Evolutionary conservation across 1,140 invertebrate species (phyloP).

Genomic region (Araneus ventricosus): DNA sequence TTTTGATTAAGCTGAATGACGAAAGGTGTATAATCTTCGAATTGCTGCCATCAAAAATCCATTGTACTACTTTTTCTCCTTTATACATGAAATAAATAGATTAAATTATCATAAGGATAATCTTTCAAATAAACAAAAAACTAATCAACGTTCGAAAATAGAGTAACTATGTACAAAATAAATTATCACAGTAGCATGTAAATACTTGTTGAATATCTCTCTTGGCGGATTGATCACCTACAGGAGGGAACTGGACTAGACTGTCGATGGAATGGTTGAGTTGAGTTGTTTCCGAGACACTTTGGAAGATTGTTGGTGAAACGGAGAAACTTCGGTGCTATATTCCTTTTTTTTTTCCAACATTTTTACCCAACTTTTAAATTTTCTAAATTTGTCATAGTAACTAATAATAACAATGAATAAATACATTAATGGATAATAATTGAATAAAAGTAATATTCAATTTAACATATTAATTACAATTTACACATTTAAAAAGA

Average conservation of each 20-base stretch:
- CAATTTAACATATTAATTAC: too few species aligned
- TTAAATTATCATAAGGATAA: not conserved
- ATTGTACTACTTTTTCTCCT: not conserved
- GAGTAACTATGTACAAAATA: slow-evolving; percentile 29
- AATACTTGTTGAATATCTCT: not conserved
- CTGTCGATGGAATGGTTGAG: not conserved
- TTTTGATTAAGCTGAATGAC: too few species aligned
- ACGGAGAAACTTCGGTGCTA: not conserved
- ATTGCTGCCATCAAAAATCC: not conserved
- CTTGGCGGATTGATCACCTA: not conserved
- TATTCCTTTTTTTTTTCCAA: not conserved
- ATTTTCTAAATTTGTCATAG: too few species aligned
- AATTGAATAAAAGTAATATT: too few species aligned
- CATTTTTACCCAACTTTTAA: too few species aligned
- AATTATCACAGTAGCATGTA: slow-evolving; percentile 24
- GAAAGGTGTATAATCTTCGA: not conserved
- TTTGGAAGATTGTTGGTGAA: not conserved
- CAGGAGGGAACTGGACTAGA: slow-evolving; percentile 6
- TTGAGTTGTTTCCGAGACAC: not conserved
- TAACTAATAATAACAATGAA: too few species aligned
- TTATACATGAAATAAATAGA: slow-evolving; percentile 23
- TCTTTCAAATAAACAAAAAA: not conserved
- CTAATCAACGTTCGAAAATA: not conserved
- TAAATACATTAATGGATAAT: too few species aligned
- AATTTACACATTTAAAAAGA: too few species aligned